Evolutionary conservation across 2,888 invertebrate species (phyloP), one percentile per base, ranked within the genome.

Genomic region (Auanema sp.): DNA sequence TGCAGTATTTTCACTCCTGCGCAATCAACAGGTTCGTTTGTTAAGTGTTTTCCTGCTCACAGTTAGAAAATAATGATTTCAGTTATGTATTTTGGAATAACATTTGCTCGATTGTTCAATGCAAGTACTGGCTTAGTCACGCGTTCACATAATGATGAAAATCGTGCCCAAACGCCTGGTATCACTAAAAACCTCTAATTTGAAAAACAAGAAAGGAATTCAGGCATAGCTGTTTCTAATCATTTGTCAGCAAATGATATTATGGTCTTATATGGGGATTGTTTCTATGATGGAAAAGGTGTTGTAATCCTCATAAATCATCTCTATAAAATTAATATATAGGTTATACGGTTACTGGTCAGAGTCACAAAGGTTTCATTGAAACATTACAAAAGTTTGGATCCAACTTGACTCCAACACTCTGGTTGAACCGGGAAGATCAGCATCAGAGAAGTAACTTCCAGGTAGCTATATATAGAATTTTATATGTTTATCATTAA

Each of bases 161-260:
- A 79, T 57, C 64, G 73, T 11, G 79, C 79, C 8, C 66, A 58
- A 54, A 52, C 64, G 21, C 71, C 78, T 12, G 78, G 77, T 72
- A 41, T 51, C 40, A 40, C 23, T n/a, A n/a, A n/a, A 23, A n/a
- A 23, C 42, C 24, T 57, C 18, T 33, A 21, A 43, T 21, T 25
- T 14, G 21, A 43, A 1, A 1, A 11, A 50, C 50, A 12, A 5
- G 16, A 50, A 11, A 0, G 3, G 42, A 2, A 12, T 5, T 42
- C 50, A 76, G 79, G 79, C n/a, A 66, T 79, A 18, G 76, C 72
- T 33, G 75, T 79, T 23, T 61, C 79, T 2, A 79, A 79, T 58
- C 79, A 79, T 56, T 42, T 79, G 24, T 69, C 72, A 5, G 76
- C 79, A 16, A 79, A 79, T 58, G 79, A 79, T 53, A 68, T 79